Evolutionary conservation across 1,140 invertebrate species (phyloP), one percentile per base, ranked within the genome.

Genomic region (Drosophila mayri): DNA sequence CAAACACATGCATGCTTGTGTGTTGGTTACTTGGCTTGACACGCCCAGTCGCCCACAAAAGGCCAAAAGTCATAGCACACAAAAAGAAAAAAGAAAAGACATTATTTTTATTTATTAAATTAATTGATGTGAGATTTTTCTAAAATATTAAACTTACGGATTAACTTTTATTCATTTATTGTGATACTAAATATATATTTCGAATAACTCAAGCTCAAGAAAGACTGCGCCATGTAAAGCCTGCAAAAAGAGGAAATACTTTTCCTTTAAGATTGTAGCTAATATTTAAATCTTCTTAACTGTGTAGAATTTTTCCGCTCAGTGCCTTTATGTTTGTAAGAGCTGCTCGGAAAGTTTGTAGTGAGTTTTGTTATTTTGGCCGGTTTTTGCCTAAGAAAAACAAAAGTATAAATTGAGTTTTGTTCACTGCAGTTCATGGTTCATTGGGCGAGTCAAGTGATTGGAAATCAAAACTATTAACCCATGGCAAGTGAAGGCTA

Each of bases 401-500:
- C 66, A 83, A 76, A 74, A 50, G 54, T 46, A 57, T 67, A 77
- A 71, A 88, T 80, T 83, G 71, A 62, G 72, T 88, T 84, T 71
- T 73, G 58, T 50, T 16, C 46, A 59, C 49, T 47, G 70, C 68
- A 73, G 67, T 37, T 76, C 71, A 58, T 75, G 72, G 73, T 57
- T 76, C 72, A 79, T 80, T 79, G 78, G 72, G 37, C 58, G 57
- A 54, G 59, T 40, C 59, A 79, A 66, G 52, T 57, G 65, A 54
- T 74, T 73, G 67, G 52, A 66, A 81, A 71, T 65, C 74, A 54
- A 49, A 46, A 79, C 58, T 62, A 55, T 70, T 72, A 60, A 44
- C 44, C 44, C 43, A 63, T 55, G 62, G 38, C 41, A 44, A 62
- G 50, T 66, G 61, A 66, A 35, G 68, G 68, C 2, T 59, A 0